Evolutionary conservation across 2,888 invertebrate genomes (phyloP).

Genomic region (Phortica okadai): DNA sequence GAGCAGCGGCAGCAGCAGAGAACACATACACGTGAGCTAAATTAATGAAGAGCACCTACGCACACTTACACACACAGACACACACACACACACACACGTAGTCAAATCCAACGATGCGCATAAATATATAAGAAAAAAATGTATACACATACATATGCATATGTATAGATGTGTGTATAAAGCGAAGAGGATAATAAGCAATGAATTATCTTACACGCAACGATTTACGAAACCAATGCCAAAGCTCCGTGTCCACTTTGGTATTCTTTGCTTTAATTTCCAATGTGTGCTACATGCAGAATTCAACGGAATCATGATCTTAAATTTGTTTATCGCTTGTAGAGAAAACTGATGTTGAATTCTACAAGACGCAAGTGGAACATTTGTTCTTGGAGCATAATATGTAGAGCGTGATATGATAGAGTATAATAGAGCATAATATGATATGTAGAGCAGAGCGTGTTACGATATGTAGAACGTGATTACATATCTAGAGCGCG

Average conservation of each 20-base stretch:
- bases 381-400: too few relatives aligned
- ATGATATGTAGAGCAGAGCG: too few relatives aligned
- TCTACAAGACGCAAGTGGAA: too few relatives aligned
- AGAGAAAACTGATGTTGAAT: too few relatives aligned
- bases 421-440: too few relatives aligned
- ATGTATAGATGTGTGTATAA: background rate
- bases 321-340: too few relatives aligned
- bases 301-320: too few relatives aligned
- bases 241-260: background rate
- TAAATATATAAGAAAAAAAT: conserved; percentile 34
- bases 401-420: too few relatives aligned
- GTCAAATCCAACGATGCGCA: conserved; percentile 57
- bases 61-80: conserved; percentile 53
- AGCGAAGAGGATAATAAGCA: conserved; percentile 67
- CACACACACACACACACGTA: background rate
- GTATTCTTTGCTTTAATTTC: conserved; percentile 1
- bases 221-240: conserved; percentile 66
- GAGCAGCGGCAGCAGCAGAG: background rate
- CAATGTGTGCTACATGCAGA: too few relatives aligned
- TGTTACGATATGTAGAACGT: too few relatives aligned
- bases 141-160: conserved; percentile 22
- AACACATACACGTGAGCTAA: background rate
- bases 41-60: conserved; percentile 17
- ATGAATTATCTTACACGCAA: conserved; percentile 71
- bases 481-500: too few relatives aligned